A percentile compares a stretch with the other conserved stretches of the same genome.
Conservation (phyloP, 2,888 invertebrate species). For the Conistra vaccinii region DNA sequence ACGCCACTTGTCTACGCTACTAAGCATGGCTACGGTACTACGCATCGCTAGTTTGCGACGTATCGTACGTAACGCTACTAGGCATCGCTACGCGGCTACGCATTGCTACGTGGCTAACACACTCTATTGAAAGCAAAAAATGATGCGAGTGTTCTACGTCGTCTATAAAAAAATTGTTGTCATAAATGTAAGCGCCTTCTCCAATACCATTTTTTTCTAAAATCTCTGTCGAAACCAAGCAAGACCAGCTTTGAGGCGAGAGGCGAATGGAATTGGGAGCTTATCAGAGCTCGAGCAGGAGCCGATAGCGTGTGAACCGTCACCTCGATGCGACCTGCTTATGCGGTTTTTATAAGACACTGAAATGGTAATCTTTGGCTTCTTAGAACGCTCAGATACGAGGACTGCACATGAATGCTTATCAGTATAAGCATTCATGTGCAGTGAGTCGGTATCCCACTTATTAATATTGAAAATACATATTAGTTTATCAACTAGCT, state of each 20-base stretch:
- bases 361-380: background rate
- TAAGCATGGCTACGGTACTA: background rate
- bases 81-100: background rate
- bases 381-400: background rate
- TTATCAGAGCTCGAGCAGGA: slow-evolving; percentile 57
- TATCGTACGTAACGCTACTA: too few species aligned
- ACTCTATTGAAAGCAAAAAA: background rate
- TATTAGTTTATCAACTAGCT: background rate
- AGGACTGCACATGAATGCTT: too few species aligned
- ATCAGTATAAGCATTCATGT: too few species aligned
- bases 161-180: background rate
- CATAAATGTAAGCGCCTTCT: slow-evolving; percentile 15
- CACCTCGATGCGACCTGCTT: slow-evolving; percentile 29
- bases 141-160: background rate
- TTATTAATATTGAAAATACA: background rate
- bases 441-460: background rate
- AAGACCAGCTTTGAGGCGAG: slow-evolving; percentile 62
- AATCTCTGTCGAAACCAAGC: slow-evolving; percentile 47
- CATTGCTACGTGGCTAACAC: background rate
- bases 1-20: background rate
- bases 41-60: background rate
- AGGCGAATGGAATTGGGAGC: slow-evolving; percentile 66
- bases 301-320: slow-evolving; percentile 55
- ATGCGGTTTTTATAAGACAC: slow-evolving; percentile 3
- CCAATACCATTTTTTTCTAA: slow-evolving; percentile 23